Percentiles rank a stretch among this genome's conserved stretches.
These are phyloP conservation scores for Pseudolycoriella hygida DNA, from an alignment of 2,888 invertebrate genomes.

Conservation along the genomic window DNA sequence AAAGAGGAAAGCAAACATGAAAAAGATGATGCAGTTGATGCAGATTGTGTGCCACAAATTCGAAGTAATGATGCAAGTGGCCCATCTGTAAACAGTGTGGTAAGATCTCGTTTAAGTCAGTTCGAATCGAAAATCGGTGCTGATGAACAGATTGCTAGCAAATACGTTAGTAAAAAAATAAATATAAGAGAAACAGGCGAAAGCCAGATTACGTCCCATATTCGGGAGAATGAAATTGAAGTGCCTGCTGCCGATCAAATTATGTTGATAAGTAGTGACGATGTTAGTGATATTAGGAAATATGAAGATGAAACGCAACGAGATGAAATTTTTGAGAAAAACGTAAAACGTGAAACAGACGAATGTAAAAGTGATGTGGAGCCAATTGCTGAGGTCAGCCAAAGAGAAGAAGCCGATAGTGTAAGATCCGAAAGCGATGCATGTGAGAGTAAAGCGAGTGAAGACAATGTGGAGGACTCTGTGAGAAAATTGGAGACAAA, in stretches of 20 bases:
- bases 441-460: too few species aligned
- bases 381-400: too few species aligned
- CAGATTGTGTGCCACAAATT: neutral
- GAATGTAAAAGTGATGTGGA: too few species aligned
- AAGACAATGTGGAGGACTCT: too few species aligned
- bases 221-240: neutral
- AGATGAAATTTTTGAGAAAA: too few species aligned
- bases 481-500: too few species aligned
- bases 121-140: constrained; percentile 16
- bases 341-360: too few species aligned
- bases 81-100: constrained; percentile 14
- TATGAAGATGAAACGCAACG: neutral
- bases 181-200: neutral
- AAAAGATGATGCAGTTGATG: neutral
- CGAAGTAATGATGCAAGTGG: constrained; percentile 2
- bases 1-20: constrained; percentile 5
- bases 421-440: too few species aligned
- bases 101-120: constrained; percentile 20
- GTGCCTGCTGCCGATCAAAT: constrained; percentile 1
- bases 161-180: neutral
- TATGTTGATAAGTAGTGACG: neutral
- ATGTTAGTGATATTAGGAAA: constrained; percentile 3
- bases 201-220: neutral
- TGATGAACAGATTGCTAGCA: neutral
- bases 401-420: too few species aligned